phyloP scores from a whole-genome alignment of 2,797 vertebrate species.

The Gymnoscopelus microlampas region DNA sequence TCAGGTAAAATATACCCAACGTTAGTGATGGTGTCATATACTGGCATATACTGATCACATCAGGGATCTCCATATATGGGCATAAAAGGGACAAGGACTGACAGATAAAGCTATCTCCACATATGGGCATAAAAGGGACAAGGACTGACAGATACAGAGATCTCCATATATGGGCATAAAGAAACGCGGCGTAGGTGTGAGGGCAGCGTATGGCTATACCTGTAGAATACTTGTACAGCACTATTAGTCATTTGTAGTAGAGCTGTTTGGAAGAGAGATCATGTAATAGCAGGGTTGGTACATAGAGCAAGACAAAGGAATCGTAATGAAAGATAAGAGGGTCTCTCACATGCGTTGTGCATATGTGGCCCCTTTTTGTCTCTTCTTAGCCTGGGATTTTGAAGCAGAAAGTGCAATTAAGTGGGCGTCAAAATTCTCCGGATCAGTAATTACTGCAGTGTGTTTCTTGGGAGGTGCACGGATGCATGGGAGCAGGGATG shows the following conservation, averaged over 20 bases:
- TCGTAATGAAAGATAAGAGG: slow-evolving; percentile 62
- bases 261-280: slow-evolving; percentile 49
- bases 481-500: slow-evolving; percentile 9
- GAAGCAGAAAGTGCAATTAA: slow-evolving; percentile 66
- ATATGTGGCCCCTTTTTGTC: slow-evolving; percentile 54
- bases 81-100: no score
- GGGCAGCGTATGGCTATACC: no score
- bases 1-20: no score
- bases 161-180: no score
- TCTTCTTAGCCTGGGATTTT: slow-evolving; percentile 53
- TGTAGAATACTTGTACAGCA: slow-evolving; percentile 19
- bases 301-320: slow-evolving; percentile 56
- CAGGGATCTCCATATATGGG: no score
- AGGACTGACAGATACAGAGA: no score
- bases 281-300: slow-evolving; percentile 50
- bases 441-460: slow-evolving; percentile 63
- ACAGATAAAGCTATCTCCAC: no score
- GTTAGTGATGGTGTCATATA: no score
- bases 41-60: no score
- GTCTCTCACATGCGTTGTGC: slow-evolving; percentile 59
- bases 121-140: no score
- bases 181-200: no score
- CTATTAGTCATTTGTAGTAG: slow-evolving; percentile 43
- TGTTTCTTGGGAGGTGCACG: slow-evolving; percentile 39
- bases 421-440: slow-evolving; percentile 63